Evolutionary conservation across 2,888 invertebrate species (phyloP).

Genomic region (Sminthurides aquaticus): DNA sequence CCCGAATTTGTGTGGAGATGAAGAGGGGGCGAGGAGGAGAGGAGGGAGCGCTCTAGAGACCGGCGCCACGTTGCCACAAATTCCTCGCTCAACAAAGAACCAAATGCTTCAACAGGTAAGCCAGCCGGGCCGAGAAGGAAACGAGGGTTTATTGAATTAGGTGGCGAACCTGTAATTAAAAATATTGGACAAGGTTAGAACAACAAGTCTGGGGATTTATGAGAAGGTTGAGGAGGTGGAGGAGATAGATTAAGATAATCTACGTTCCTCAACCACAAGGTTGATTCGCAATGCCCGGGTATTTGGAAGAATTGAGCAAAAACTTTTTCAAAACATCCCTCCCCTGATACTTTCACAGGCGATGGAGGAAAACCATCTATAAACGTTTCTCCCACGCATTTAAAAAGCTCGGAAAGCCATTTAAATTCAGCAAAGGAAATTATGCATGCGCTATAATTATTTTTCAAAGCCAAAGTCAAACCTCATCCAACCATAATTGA

Average conservation of each 20-base stretch:
- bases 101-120: conserved; percentile 45
- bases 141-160: conserved; percentile 38
- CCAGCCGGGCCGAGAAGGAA: conserved; percentile 38
- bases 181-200: too few relatives aligned
- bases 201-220: too few relatives aligned
- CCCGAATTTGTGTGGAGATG: conserved; percentile 43
- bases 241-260: too few relatives aligned
- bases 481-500: background rate
- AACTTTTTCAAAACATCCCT: too few relatives aligned
- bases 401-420: too few relatives aligned
- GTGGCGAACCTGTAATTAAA: conserved; percentile 39
- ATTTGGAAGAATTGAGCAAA: too few relatives aligned
- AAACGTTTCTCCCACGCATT: too few relatives aligned
- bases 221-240: too few relatives aligned
- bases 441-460: background rate
- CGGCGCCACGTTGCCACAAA: conserved; percentile 72
- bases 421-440: conserved; percentile 1
- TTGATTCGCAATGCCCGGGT: too few relatives aligned
- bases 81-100: conserved; percentile 63
- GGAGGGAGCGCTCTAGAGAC: conserved; percentile 55
- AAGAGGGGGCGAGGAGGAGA: conserved; percentile 44
- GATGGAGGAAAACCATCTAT: too few relatives aligned
- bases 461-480: background rate
- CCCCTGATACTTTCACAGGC: too few relatives aligned
- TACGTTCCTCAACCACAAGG: too few relatives aligned